Evolutionary conservation across 1,140 invertebrate genomes (phyloP), one percentile per base, ranked within the genome.

Genomic region (Eciton burchellii): DNA sequence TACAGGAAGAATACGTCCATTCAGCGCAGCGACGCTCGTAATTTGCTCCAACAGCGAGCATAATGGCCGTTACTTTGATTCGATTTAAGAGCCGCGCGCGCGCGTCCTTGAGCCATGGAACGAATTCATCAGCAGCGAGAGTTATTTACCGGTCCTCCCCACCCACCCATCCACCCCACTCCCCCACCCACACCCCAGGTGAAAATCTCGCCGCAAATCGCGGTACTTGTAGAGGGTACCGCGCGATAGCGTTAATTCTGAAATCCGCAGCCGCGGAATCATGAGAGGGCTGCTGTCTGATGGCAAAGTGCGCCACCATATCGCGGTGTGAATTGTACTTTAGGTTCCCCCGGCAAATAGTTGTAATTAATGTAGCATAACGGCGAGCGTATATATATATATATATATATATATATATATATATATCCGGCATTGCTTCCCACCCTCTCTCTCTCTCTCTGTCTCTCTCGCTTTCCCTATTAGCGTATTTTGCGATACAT

Each of bases 51-150:
- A 45, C 63, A 70, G 49, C 16, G 65, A 79, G 35, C 35, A 68
- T 79, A 79, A 70, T 79, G 41, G 74, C 41, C 35, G 63, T 29
- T 70, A 35, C 63, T 79, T 79, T 79, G 65, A 79, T 70, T 70
- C 74, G 74, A 79, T 79, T 79, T 70, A 79, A 68, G 68, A 63
- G 14, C 21, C 74, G 21, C 74, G 63, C 56, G 24, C 29, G 72
- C 72, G 72, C 59, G 47, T 21, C 19, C 60, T 41, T 21, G 16
- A 43, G 47, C 52, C 45, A 14, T 12, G 60, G 21, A 41, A 47
- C 52, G 47, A 65, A 76, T 65, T 45, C 74, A 68, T 16, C 24
- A 70, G 12, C 21, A 35, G 21, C 29, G 54, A 2, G 56, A 45
- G 21, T 79, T 79, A 76, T 76, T 76, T 65, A 76, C 26, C 26